Evolutionary conservation across 2,113 vertebrate species (phyloP), one percentile per base, ranked within the genome.

Genomic region (Strix uralensis): DNA sequence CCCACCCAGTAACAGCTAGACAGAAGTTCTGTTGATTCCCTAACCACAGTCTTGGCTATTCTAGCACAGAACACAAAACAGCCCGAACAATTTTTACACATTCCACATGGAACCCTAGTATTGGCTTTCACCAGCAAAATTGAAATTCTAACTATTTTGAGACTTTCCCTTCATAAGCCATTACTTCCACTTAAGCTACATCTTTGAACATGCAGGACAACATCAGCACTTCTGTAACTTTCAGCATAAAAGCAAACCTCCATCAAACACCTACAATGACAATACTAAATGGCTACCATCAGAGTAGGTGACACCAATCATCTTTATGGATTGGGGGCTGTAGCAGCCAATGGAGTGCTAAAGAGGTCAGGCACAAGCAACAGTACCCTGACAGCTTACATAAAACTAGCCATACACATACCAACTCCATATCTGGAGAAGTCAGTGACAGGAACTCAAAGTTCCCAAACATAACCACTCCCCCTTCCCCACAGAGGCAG

Each of bases 231-330:
- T 81, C 18, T 4, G 1, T 25, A 30, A 46, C 54, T 66, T 66
- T 1, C 34, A 58, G 44, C 27, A 58, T 13, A 86, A 83, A 44
- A 73, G 7, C 29, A 69, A 81, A 18, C 4, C 6, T 61, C 49
- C 21, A 29, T 0, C 0, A 0, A 86, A 70, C 18, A 71, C 3
- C 25, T 36, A 29, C 20, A 51, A 22, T 13, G 38, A 67, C 22
- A 84, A 81, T 84, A 86, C 30, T 42, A 62, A 62, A 62, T 1
- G 6, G 34, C 58, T 77, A 6, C 42, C 13, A 0, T 29, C 23
- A 67, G 38, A 69, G 27, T 0, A 42, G 32, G 32, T 36, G 18
- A 70, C 26, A 11, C 23, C 4, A 8, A 46, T 22, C 16, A 58
- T 16, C n/a, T 30, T 59, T 22, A 55, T 2, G 10, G 34, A 25